A percentile compares a stretch with the other conserved stretches of the same genome.
Conservation (phyloP, 2,797 vertebrate species). For the Poecilia gillii region DNA sequence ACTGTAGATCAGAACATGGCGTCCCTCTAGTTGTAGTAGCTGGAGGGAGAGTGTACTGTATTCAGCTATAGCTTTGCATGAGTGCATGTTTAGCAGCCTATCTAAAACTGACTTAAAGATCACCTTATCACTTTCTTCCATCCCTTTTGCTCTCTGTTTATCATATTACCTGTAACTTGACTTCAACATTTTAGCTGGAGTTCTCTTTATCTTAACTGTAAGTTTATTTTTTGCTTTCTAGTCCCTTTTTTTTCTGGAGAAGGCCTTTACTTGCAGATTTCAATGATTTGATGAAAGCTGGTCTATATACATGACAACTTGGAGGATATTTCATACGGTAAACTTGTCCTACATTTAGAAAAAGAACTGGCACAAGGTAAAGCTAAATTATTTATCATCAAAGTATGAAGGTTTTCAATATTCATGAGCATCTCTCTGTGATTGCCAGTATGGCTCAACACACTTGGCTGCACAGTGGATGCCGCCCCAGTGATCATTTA, state of each 20-base stretch:
- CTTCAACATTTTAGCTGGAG: conserved; percentile 12
- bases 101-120: conserved; percentile 30
- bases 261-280: not conserved
- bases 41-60: conserved; percentile 1
- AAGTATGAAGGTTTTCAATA: conserved; percentile 56
- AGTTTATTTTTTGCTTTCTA: conserved; percentile 9
- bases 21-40: conserved; percentile 38
- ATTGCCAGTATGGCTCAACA: conserved; percentile 46
- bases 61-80: not conserved
- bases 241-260: conserved; percentile 31
- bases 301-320: not conserved
- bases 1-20: conserved; percentile 51
- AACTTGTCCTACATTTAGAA: conserved; percentile 49
- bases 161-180: not conserved
- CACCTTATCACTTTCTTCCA: not conserved
- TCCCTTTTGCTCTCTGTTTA: not conserved
- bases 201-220: not conserved
- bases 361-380: conserved; percentile 26
- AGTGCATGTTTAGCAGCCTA: conserved; percentile 21
- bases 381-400: conserved; percentile 68
- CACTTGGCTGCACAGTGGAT: conserved; percentile 42
- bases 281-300: not conserved
- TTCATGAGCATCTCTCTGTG: conserved; percentile 54
- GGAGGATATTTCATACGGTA: not conserved
- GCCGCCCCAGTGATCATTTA: conserved; percentile 29